A percentile compares a stretch with the other conserved stretches of the same genome.
These are phyloP conservation scores for Hemicentrotus pulcherrimus DNA, from an alignment of 35 echinoderm and acorn worm species.

Conservation along the genomic window DNA sequence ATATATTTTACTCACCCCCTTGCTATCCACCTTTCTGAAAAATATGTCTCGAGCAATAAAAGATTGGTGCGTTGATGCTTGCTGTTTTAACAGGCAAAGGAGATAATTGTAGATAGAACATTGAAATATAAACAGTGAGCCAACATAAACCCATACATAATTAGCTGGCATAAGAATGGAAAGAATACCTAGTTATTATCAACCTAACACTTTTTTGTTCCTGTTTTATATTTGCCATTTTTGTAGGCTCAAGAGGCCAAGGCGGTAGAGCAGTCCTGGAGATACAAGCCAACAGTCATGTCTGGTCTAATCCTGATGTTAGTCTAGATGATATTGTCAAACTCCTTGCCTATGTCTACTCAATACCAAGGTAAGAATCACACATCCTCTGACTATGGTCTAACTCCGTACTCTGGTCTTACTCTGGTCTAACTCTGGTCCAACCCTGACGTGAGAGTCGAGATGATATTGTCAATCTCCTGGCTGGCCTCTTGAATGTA, in stretches of 20 bases:
- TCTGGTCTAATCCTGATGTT: slow-evolving; percentile 67
- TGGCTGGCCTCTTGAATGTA: too few relatives aligned
- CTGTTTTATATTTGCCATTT: not conserved
- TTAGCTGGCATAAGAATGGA: not conserved
- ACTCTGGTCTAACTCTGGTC: not conserved
- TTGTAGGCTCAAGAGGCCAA: slow-evolving; percentile 65
- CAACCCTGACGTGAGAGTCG: not conserved
- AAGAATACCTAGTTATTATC: not conserved
- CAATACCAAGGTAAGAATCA: slow-evolving; percentile 70
- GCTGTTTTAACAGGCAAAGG: too few relatives aligned
- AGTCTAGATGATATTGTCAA: slow-evolving; percentile 61
- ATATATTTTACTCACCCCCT: not conserved
- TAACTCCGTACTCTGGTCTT: not conserved
- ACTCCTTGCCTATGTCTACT: slow-evolving; percentile 60
- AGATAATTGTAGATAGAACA: not conserved
- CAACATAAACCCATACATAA: not conserved
- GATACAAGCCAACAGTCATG: slow-evolving; percentile 54
- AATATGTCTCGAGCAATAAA: not conserved
- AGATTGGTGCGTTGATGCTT: too few relatives aligned
- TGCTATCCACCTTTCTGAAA: not conserved
- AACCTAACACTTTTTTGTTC: not conserved
- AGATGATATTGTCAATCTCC: too few relatives aligned
- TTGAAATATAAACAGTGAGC: not conserved
- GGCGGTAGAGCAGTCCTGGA: slow-evolving; percentile 60
- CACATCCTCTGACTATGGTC: not conserved